Conservation (phyloP, 2,797 vertebrate genomes). For the Cynopterus sphinx region DNA sequence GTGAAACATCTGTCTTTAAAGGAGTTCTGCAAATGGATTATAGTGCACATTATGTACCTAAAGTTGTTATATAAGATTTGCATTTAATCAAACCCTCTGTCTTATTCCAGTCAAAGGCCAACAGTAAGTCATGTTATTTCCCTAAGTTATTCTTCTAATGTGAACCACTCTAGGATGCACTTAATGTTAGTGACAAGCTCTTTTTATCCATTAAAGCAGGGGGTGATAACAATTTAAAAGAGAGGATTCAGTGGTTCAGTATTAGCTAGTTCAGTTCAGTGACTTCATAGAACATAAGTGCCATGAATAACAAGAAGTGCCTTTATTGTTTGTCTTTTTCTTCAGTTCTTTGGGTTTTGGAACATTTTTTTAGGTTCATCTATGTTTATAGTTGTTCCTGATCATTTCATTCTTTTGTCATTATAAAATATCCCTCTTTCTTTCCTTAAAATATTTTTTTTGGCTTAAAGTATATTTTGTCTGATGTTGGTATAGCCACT, state of each 20-base stretch:
- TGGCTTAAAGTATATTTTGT: not conserved
- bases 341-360: not conserved
- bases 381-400: not conserved
- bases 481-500: not conserved
- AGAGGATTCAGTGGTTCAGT: not conserved
- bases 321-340: not conserved
- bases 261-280: not conserved
- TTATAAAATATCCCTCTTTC: not conserved
- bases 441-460: not conserved
- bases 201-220: slow-evolving; percentile 55
- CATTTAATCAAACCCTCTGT: not conserved
- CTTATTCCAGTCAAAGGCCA: slow-evolving; percentile 50
- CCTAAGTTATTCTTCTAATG: slow-evolving; percentile 52
- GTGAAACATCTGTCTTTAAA: not conserved
- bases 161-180: slow-evolving; percentile 50
- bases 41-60: not conserved
- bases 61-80: not conserved
- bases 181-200: slow-evolving; percentile 70
- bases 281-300: not conserved
- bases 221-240: slow-evolving; percentile 22
- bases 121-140: slow-evolving; percentile 63
- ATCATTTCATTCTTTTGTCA: not conserved
- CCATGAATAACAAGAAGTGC: not conserved
- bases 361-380: not conserved
- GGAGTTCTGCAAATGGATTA: slow-evolving; percentile 12